phyloP scores from a whole-genome alignment of 2,888 invertebrate species.

The Drosophila flavopinicola region DNA sequence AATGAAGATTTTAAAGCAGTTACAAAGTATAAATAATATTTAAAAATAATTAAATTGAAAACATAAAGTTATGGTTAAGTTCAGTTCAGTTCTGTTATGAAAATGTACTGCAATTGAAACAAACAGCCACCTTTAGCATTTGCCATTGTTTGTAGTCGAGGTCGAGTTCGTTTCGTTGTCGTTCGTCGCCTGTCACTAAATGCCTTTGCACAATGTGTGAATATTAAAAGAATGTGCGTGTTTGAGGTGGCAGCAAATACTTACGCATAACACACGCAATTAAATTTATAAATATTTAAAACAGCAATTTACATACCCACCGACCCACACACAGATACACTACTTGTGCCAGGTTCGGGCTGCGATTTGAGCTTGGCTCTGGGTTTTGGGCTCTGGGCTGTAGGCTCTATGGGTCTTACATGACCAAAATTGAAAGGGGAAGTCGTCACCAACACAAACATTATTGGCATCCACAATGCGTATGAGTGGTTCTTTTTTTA shows the following conservation, averaged over 20 bases:
- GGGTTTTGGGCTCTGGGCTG: background rate
- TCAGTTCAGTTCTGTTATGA: too few species aligned
- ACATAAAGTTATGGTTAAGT: too few species aligned
- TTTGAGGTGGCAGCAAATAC: constrained; percentile 66
- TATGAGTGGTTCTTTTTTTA: constrained; percentile 54
- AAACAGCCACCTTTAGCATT: background rate
- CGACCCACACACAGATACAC: constrained; percentile 43
- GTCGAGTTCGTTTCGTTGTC: background rate
- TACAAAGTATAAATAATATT: too few species aligned
- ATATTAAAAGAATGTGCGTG: constrained; percentile 67
- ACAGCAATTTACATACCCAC: constrained; percentile 67
- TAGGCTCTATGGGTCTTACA: constrained; percentile 31
- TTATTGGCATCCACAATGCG: constrained; percentile 60
- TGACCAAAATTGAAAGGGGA: constrained; percentile 72
- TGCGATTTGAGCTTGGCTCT: constrained; percentile 15
- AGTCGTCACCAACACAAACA: constrained; percentile 51
- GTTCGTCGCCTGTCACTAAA: constrained; percentile 42
- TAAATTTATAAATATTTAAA: constrained; percentile 77
- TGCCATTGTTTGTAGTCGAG: background rate
- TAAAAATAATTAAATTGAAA: too few species aligned
- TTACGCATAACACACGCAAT: constrained; percentile 70
- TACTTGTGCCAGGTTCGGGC: constrained; percentile 25
- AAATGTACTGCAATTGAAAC: too few species aligned
- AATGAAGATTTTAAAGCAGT: too few species aligned
- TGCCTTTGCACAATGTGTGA: constrained; percentile 58